A percentile compares a stretch with the other conserved stretches of the same genome.
phyloP scores from a whole-genome alignment of 2,888 invertebrate genomes.

The Polyommatus icarus region DNA sequence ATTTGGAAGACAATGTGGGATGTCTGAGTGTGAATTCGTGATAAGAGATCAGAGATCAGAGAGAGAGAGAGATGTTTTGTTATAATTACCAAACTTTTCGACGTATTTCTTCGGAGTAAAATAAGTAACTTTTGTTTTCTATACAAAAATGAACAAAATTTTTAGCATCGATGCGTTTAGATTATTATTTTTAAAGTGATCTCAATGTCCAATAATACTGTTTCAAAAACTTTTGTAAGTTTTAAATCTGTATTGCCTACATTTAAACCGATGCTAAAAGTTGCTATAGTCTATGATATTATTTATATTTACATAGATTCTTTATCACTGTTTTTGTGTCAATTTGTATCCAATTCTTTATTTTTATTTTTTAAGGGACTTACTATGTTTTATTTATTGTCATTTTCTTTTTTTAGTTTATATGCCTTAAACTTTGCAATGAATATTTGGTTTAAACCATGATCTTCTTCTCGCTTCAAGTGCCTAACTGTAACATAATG shows the following conservation, averaged over 20 bases:
- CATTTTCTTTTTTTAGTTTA: neutral
- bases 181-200: neutral
- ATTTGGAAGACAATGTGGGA: neutral
- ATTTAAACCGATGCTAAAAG: neutral
- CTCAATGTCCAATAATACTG: neutral
- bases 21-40: neutral
- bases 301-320: neutral
- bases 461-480: slow-evolving; percentile 23
- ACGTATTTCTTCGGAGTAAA: neutral
- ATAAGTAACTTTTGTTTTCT: neutral
- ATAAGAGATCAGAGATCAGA: too few species aligned
- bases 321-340: neutral
- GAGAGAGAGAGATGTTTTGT: neutral
- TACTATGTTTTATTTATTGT: neutral
- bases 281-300: neutral
- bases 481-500: slow-evolving; percentile 38
- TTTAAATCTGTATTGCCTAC: neutral
- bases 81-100: neutral
- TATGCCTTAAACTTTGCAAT: neutral
- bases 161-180: neutral
- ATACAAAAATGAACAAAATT: neutral
- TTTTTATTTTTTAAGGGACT: neutral
- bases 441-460: neutral
- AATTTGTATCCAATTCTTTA: neutral
- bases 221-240: neutral